Percentiles rank a stretch among this genome's conserved stretches.
Evolutionary conservation across 2,113 vertebrate genomes (phyloP).

Genomic region (Atlantisia rogersi): DNA sequence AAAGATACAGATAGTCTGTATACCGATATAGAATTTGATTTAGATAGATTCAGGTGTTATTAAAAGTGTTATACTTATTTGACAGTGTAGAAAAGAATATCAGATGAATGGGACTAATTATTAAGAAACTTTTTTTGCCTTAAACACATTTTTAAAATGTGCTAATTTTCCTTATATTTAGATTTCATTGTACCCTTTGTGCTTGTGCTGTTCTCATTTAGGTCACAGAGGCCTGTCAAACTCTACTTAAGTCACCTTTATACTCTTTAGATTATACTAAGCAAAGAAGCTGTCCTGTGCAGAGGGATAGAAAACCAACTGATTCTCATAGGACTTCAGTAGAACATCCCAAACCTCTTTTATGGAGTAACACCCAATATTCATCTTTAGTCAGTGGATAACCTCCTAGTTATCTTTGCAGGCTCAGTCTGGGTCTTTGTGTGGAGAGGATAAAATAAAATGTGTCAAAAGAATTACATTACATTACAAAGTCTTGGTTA

Average conservation of each 20-base stretch:
- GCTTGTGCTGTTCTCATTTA: background rate
- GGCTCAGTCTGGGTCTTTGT: background rate
- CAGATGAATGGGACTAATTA: background rate
- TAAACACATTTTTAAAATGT: background rate
- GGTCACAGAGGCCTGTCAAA: background rate
- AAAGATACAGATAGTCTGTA: background rate
- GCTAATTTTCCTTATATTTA: background rate
- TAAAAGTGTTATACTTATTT: background rate
- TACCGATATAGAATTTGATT: fast-evolving
- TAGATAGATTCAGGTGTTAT: background rate
- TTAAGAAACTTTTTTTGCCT: background rate
- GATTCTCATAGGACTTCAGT: background rate
- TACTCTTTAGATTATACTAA: background rate
- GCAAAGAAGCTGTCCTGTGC: background rate
- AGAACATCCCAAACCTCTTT: background rate
- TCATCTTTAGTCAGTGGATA: background rate
- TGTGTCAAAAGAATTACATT: background rate
- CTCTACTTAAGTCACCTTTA: background rate
- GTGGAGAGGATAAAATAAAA: background rate
- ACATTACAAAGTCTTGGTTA: background rate
- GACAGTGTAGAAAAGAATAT: background rate
- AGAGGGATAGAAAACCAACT: background rate
- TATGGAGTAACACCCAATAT: background rate
- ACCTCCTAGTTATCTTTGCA: background rate
- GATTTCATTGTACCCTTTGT: background rate